Base-by-base conservation (phyloP, 2,888 invertebrate species). In the Gnatocerus cornutus region DNA sequence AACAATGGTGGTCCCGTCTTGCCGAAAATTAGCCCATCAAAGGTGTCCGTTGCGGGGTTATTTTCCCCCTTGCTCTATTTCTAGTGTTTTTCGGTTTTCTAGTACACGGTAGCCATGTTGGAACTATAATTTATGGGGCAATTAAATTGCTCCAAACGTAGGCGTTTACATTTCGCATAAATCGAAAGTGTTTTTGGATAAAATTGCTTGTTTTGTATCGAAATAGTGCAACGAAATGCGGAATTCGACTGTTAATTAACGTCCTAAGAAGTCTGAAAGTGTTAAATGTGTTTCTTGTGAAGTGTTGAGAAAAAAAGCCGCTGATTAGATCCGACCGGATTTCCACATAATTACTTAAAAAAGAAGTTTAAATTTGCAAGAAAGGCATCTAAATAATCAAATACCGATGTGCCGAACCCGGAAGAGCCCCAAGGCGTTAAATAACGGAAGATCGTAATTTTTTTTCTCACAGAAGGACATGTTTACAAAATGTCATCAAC, bases 31-130 rank as follows among this genome's bases (percentile, higher is more conserved):
- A 7, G 21, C 3, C 0, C 37, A 39, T 14, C 10, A 14, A 43
- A 14, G 13, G 12, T 41, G 7, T 55, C 10, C 7, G 7, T 37
- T 41, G 33, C 13, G 37, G 9, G 1, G n/a, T 13, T 55, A 37
- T 39, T 50, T 50, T 50, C n/a, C 10, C 10, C 6, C 4, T 7
- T 59, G 59, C 46, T 45, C 46, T 33, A 46, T 48, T 50, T 43
- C 6, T 61, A 37, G 61, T 61, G 61, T 12, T 50, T 61, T 61
- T 61, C 33, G 61, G 37, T 9, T 10, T 33, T 2, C 33, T 33
- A 33, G 33, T 37, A 21, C n/a, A 50, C 76, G 75, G 79, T 77
- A 77, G 79, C 79, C 79, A 79, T 79, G 76, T 79, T 79, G 77
- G 73, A 71, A 73, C 71, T 71, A 73, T 74, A 74, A 76, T 76